Percentiles rank a stretch among this genome's conserved stretches.
These are phyloP conservation scores for Plusia festucae DNA, from an alignment of 2,888 invertebrate species.

Conservation along the genomic window DNA sequence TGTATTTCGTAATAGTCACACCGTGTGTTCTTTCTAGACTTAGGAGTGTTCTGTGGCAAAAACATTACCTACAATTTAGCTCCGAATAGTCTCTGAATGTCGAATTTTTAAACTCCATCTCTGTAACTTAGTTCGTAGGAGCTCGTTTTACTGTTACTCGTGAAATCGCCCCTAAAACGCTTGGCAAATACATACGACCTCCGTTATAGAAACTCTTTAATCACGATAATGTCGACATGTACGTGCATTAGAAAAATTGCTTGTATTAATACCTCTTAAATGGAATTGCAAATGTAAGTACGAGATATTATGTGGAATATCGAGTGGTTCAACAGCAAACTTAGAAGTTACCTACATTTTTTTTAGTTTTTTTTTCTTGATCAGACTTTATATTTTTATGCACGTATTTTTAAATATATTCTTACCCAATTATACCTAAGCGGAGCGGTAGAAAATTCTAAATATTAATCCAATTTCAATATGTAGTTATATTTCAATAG, in stretches of 20 bases:
- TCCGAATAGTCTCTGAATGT: too few species aligned
- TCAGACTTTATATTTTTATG: neutral
- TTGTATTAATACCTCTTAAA: constrained; percentile 65
- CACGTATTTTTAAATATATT: too few species aligned
- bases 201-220: constrained; percentile 64
- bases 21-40: too few species aligned
- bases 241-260: constrained; percentile 75
- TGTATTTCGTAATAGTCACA: too few species aligned
- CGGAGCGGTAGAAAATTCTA: too few species aligned
- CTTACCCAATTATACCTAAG: too few species aligned
- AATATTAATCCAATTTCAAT: too few species aligned
- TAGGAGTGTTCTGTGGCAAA: too few species aligned
- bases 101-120: neutral
- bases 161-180: constrained; percentile 27
- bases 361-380: neutral
- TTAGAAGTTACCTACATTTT: neutral
- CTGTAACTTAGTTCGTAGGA: neutral
- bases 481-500: too few species aligned
- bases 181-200: constrained; percentile 64
- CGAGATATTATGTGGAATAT: neutral
- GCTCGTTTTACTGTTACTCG: neutral
- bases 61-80: too few species aligned
- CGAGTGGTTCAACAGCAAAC: neutral
- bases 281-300: constrained; percentile 43
- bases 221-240: constrained; percentile 71